phyloP scores from a whole-genome alignment of 2,113 vertebrate genomes.

The Oophaga pumilio region DNA sequence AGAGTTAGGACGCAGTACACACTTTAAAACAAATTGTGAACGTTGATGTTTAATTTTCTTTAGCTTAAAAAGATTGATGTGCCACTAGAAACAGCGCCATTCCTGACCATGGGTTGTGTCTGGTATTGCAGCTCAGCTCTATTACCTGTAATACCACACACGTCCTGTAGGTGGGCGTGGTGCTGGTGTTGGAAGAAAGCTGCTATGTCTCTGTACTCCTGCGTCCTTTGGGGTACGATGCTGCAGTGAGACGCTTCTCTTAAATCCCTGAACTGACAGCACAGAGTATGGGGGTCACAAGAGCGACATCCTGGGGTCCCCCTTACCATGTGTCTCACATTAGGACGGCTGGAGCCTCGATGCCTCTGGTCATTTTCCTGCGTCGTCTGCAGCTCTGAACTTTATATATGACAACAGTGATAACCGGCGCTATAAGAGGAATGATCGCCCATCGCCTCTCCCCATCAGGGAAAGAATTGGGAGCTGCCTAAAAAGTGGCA shows the following conservation, averaged over 20 bases:
- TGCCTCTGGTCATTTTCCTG: conserved; percentile 32
- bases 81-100: too few species aligned
- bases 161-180: too few species aligned
- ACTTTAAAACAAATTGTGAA: too few species aligned
- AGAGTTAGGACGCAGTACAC: too few species aligned
- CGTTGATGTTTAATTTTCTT: too few species aligned
- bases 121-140: too few species aligned
- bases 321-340: conserved; percentile 32
- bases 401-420: not conserved
- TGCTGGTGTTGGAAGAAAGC: too few species aligned
- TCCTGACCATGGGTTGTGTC: too few species aligned
- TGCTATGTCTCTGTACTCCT: too few species aligned
- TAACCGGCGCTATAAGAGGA: not conserved
- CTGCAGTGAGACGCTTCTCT: not conserved
- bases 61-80: too few species aligned
- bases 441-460: not conserved
- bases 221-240: too few species aligned
- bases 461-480: not conserved
- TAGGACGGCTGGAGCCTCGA: conserved; percentile 11
- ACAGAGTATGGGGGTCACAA: conserved; percentile 31
- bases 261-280: conserved; percentile 34
- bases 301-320: conserved; percentile 13
- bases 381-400: not conserved
- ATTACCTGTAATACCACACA: too few species aligned
- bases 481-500: not conserved